Evolutionary conservation across 2,888 invertebrate species (phyloP).

Genomic region (Sinelater perroti): DNA sequence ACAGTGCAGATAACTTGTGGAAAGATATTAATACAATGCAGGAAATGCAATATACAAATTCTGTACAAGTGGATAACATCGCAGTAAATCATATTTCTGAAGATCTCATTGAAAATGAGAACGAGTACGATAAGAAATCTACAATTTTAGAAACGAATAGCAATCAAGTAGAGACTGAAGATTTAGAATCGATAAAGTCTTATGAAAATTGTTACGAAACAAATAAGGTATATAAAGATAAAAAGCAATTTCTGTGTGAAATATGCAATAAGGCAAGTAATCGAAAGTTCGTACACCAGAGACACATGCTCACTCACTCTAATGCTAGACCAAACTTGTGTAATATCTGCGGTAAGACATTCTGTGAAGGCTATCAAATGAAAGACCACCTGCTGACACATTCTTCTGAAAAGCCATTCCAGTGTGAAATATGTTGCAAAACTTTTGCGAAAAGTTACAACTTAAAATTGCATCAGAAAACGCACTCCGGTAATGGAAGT

Average conservation of each 20-base stretch:
- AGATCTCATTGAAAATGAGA: slow-evolving; percentile 8
- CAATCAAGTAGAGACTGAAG: not conserved
- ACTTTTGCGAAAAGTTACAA: slow-evolving; percentile 45
- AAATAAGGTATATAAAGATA: not conserved
- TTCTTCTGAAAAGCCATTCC: slow-evolving; percentile 42
- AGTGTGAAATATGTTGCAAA: slow-evolving; percentile 47
- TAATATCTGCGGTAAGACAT: slow-evolving; percentile 48
- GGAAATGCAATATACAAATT: slow-evolving; percentile 1
- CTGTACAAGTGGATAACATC: not conserved
- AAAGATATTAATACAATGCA: slow-evolving; percentile 8
- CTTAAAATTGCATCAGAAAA: slow-evolving; percentile 47
- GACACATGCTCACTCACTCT: slow-evolving; percentile 44
- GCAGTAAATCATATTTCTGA: slow-evolving; percentile 4
- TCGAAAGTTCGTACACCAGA: slow-evolving; percentile 40
- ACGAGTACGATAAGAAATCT: not conserved
- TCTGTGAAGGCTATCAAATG: slow-evolving; percentile 44
- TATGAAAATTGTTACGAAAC: too few species aligned
- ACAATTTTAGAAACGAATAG: not conserved
- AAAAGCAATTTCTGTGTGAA: slow-evolving; percentile 40
- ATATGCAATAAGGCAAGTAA: slow-evolving; percentile 44
- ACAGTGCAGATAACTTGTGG: slow-evolving; percentile 22
- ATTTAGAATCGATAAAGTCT: not conserved
- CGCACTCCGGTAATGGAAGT: slow-evolving; percentile 44
- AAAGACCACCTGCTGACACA: slow-evolving; percentile 48
- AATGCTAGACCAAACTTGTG: slow-evolving; percentile 45